Evolutionary conservation across 2,888 invertebrate genomes (phyloP), one percentile per base, ranked within the genome.

Genomic region (Catocala nupta): DNA sequence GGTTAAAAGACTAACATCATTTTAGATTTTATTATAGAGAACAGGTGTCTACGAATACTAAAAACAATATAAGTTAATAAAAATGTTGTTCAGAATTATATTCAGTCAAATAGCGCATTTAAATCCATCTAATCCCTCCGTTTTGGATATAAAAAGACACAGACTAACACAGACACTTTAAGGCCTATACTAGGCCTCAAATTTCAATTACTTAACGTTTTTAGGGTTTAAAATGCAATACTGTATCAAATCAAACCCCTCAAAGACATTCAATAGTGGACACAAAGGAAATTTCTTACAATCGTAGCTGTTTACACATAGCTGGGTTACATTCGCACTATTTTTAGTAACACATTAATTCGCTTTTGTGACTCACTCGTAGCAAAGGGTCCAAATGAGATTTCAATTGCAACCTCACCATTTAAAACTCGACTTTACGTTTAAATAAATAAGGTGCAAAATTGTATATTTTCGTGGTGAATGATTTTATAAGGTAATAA

Each of bases 401-500:
- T 86, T 82, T 81, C 80, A 78, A 82, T 83, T 74, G 66, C 16
- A 57, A 59, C 51, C 45, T 59, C 59, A 13, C 34, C 54, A 69
- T 68, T 61, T 66, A 56, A 82, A 84, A 85, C 68, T 70, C 62
- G 64, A 83, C 88, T 78, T 80, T 88, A 83, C 59, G 12, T 5
- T n/a, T 36, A 42, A 0, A 62, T 2, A 43, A 55, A 69, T 87
- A 90, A 81, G 81, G 87, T 83, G 64, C 67, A 45, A 63, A 81
- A 81, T 85, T 16, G 59, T 56, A 63, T 56, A 60, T 66, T 64
- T 67, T 65, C 56, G 13, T 72, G 75, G 77, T 72, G 76, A 77
- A 83, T 81, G 77, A 84, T 88, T 89, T 87, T 87, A 90, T 90
- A 90, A 81, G 88, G 91, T 82, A 90, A 92, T 92, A 93, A 93